Evolutionary conservation across 1,140 invertebrate species (phyloP).

Genomic region (Rhagoletis pomonella): DNA sequence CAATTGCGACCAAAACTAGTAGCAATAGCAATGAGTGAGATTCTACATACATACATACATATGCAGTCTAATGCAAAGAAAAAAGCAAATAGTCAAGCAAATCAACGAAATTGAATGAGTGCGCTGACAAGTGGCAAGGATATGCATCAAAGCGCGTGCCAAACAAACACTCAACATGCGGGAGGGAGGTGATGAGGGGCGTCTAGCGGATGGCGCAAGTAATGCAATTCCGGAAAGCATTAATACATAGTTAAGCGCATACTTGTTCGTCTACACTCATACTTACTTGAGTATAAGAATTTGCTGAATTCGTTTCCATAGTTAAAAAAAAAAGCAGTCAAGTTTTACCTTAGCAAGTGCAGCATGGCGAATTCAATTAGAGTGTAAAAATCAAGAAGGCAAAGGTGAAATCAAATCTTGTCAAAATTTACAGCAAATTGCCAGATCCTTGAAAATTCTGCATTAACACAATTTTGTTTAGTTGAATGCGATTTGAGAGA

Average conservation of each 20-base stretch:
- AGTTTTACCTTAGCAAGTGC: background rate
- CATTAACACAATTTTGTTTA: background rate
- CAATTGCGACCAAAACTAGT: background rate
- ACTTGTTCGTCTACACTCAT: background rate
- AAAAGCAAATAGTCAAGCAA: constrained; percentile 16
- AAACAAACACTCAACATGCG: background rate
- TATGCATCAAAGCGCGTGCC: constrained; percentile 27
- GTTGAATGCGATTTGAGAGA: background rate
- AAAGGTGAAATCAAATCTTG: constrained; percentile 30
- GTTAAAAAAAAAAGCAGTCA: background rate
- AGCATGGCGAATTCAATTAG: constrained; percentile 12
- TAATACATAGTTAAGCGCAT: background rate
- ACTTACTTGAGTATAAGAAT: background rate
- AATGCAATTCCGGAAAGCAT: constrained; percentile 31
- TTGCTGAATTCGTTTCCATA: background rate
- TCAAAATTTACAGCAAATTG: background rate
- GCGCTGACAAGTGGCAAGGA: constrained; percentile 48
- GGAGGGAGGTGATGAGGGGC: background rate
- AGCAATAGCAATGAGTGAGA: background rate
- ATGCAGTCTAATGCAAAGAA: background rate
- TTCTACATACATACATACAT: too few relatives aligned
- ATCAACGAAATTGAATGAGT: constrained; percentile 49
- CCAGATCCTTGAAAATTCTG: background rate
- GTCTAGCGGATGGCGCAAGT: constrained; percentile 1
- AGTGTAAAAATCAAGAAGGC: background rate